A percentile compares a stretch with the other conserved stretches of the same genome.
phyloP scores from a whole-genome alignment of 2,113 vertebrate species.

The Gambusia holbrooki region DNA sequence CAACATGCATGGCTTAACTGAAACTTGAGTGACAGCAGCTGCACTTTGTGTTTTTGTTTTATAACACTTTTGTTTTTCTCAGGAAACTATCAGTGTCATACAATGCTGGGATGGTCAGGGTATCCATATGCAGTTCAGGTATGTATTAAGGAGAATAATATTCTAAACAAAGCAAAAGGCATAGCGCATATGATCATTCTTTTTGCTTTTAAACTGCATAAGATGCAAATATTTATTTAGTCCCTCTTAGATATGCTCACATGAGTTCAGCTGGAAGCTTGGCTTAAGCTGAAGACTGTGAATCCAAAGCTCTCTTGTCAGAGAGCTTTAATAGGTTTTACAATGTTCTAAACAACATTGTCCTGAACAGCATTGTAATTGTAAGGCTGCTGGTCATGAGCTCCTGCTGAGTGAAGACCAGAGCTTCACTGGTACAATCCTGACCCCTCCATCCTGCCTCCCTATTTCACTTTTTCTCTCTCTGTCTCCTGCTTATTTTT shows the following conservation, averaged over 20 bases:
- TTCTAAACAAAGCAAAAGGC: neutral
- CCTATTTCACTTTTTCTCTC: conserved; percentile 35
- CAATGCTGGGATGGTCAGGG: no score
- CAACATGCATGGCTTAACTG: neutral
- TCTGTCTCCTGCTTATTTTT: conserved; percentile 15
- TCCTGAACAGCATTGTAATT: conserved; percentile 74
- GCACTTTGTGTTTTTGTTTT: neutral
- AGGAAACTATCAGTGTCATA: no score
- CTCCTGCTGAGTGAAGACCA: conserved; percentile 67
- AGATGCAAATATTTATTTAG: conserved; percentile 3
- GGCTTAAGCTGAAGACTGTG: conserved; percentile 28
- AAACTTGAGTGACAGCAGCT: no score
- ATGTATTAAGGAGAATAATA: neutral
- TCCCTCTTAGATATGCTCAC: conserved; percentile 9
- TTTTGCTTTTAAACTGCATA: neutral
- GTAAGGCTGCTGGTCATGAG: conserved; percentile 60
- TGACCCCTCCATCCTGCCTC: conserved; percentile 62
- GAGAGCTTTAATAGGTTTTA: conserved; percentile 27
- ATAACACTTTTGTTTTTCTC: neutral
- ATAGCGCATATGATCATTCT: no score
- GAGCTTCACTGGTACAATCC: conserved; percentile 63
- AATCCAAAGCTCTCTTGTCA: conserved; percentile 32
- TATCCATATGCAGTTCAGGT: no score
- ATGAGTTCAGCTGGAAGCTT: neutral
- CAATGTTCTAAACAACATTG: conserved; percentile 55